Percentiles rank a stretch among this genome's conserved stretches.
These are phyloP conservation scores for Apostichopus californicus DNA, from an alignment of 35 echinoderm and acorn worm species.

Conservation along the genomic window DNA sequence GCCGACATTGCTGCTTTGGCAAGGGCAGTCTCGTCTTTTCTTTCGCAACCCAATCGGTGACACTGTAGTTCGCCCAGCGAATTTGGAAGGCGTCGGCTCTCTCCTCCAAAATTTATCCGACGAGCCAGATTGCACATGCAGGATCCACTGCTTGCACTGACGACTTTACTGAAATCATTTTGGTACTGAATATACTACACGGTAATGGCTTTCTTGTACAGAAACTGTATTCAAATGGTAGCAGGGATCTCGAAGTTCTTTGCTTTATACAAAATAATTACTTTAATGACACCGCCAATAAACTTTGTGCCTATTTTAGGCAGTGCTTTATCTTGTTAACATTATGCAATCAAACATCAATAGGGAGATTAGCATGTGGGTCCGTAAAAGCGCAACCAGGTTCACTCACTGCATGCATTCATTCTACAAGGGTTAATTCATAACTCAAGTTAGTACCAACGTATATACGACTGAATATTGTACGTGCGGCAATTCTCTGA, in stretches of 20 bases:
- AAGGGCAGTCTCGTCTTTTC: not conserved
- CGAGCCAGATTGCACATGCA: slow-evolving; percentile 13
- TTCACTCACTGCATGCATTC: too few species aligned
- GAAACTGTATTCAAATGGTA: too few species aligned
- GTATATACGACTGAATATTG: not conserved
- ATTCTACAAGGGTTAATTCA: too few species aligned
- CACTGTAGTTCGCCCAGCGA: slow-evolving; percentile 5
- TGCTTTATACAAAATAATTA: too few species aligned
- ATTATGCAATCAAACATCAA: too few species aligned
- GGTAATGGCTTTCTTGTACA: too few species aligned
- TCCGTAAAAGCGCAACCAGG: too few species aligned
- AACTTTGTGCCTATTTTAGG: too few species aligned
- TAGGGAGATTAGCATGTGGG: too few species aligned
- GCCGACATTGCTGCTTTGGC: not conserved
- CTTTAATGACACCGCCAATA: too few species aligned
- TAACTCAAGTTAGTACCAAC: not conserved
- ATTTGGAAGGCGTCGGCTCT: not conserved
- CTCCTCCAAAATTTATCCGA: not conserved
- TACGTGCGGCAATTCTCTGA: slow-evolving; percentile 18
- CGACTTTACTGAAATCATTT: not conserved
- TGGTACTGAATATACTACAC: not conserved
- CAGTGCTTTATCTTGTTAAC: too few species aligned
- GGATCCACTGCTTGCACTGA: slow-evolving; percentile 22
- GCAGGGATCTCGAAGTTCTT: too few species aligned
- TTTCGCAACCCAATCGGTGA: not conserved